Evolutionary conservation across 2,888 invertebrate genomes (phyloP), one percentile per base, ranked within the genome.

Genomic region (Odontothrips loti): DNA sequence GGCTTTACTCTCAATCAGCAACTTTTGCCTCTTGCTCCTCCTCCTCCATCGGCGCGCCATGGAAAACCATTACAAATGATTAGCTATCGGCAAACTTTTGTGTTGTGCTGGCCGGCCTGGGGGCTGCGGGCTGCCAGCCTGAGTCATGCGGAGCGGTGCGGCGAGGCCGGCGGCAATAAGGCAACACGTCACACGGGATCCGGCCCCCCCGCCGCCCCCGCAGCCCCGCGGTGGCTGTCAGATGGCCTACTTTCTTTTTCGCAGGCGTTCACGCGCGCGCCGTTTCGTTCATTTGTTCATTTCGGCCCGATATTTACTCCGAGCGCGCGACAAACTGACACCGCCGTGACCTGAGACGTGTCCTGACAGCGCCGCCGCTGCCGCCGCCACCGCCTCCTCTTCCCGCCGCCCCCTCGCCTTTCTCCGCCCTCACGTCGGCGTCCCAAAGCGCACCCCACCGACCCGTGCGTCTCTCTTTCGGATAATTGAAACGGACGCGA

Each of bases 401-500:
- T 43, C 68, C 68, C 68, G 23, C 68, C 11, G 9, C 23, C 68
- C 23, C 68, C 9, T 9, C 68, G 9, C 68, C 63, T n/a, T n/a
- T 2, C n/a, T 11, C n/a, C 63, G n/a, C 17, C 63, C 1, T 20
- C 11, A 17, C 58, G 17, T 17, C 63, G n/a, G n/a, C 12, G 51
- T 20, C 58, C 68, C 27, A 43, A 43, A 12, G 23, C 27, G 68
- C 23, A 15, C 27, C 27, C 68, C 27, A 1, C 23, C 68, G 68
- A 27, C 23, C 11, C 68, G 68, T 75, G 23, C 68, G 68, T 75
- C 68, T 75, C 68, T 75, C 68, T 75, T 75, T 75, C 68, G 68
- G 68, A 75, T 75, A 75, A 75, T 75, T 75, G 68, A 75, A 75
- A 75, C 68, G 68, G 68, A 75, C 68, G 68, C 68, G 68, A 75